phyloP scores from a whole-genome alignment of 1,140 invertebrate species.

The Helicoverpa zea region DNA sequence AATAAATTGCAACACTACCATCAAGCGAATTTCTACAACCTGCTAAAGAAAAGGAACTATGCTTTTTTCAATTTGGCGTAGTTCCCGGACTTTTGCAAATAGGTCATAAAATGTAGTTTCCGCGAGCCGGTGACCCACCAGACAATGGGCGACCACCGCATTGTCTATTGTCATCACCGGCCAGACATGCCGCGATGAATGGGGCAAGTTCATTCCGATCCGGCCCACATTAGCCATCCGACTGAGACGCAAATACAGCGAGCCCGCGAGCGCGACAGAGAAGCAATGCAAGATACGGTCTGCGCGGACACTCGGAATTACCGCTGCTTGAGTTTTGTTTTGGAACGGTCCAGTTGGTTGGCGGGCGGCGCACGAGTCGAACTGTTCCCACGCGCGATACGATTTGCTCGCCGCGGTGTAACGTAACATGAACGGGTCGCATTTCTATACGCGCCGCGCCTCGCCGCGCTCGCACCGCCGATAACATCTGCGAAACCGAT shows the following conservation, averaged over 20 bases:
- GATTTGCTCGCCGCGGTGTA: conserved; percentile 42
- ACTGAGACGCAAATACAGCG: conserved; percentile 60
- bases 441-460: conserved; percentile 75
- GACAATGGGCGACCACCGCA: conserved; percentile 66
- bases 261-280: conserved; percentile 46
- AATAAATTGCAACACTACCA: conserved; percentile 9
- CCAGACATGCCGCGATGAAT: conserved; percentile 72
- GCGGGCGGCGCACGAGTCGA: conserved; percentile 70
- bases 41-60: conserved; percentile 53
- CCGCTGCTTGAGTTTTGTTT: conserved; percentile 82
- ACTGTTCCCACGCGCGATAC: conserved; percentile 54
- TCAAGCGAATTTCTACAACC: conserved; percentile 19
- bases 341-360: conserved; percentile 70
- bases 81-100: conserved; percentile 59
- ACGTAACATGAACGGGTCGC: conserved; percentile 74
- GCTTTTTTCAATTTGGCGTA: conserved; percentile 53
- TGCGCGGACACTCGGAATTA: conserved; percentile 74
- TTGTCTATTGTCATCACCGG: conserved; percentile 71
- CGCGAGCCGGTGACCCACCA: conserved; percentile 60
- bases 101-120: conserved; percentile 63
- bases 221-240: conserved; percentile 64
- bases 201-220: conserved; percentile 76
- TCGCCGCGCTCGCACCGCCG: conserved; percentile 71
- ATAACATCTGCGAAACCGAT: conserved; percentile 82
- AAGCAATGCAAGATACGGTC: conserved; percentile 60